Percentiles rank a stretch among this genome's conserved stretches.
phyloP scores from a whole-genome alignment of 2,113 vertebrate species.

The Rallus limicola region DNA sequence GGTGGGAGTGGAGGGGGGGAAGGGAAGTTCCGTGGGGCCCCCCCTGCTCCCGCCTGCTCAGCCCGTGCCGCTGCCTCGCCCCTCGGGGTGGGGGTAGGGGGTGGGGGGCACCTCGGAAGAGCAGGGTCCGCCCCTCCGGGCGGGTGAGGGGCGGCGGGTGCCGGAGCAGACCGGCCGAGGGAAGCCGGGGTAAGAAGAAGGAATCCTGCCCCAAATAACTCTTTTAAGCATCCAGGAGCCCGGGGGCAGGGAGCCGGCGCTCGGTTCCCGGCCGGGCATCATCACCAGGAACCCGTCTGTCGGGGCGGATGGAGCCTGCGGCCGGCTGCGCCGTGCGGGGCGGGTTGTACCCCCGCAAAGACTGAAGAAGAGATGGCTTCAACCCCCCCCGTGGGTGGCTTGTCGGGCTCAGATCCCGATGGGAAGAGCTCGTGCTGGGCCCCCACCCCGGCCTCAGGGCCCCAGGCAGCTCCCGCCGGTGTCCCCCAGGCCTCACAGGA shows the following conservation, averaged over 20 bases:
- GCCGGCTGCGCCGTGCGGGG: fast-evolving
- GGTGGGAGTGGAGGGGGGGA: too few relatives aligned
- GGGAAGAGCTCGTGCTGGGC: not conserved
- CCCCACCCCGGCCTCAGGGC: fast-evolving
- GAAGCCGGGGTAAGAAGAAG: not conserved
- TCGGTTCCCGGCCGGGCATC: not conserved
- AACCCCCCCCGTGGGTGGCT: fast-evolving
- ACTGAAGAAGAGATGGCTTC: not conserved
- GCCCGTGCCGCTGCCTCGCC: too few relatives aligned
- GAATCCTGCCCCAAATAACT: not conserved
- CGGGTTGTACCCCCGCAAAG: not conserved
- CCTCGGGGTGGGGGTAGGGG: not conserved
- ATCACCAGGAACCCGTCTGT: too few relatives aligned
- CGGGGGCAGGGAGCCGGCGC: fast-evolving
- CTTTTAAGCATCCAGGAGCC: not conserved
- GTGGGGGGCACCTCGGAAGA: too few relatives aligned
- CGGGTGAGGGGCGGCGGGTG: not conserved
- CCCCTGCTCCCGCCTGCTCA: too few relatives aligned
- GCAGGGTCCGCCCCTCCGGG: too few relatives aligned
- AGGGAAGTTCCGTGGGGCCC: too few relatives aligned
- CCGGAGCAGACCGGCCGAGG: fast-evolving
- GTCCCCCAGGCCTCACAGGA: fast-evolving
- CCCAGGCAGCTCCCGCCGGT: fast-evolving
- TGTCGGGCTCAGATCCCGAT: not conserved
- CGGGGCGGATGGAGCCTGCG: not conserved